A percentile compares a stretch with the other conserved stretches of the same genome.
phyloP scores from a whole-genome alignment of 2,113 vertebrate genomes.

The Menura novaehollandiae region DNA sequence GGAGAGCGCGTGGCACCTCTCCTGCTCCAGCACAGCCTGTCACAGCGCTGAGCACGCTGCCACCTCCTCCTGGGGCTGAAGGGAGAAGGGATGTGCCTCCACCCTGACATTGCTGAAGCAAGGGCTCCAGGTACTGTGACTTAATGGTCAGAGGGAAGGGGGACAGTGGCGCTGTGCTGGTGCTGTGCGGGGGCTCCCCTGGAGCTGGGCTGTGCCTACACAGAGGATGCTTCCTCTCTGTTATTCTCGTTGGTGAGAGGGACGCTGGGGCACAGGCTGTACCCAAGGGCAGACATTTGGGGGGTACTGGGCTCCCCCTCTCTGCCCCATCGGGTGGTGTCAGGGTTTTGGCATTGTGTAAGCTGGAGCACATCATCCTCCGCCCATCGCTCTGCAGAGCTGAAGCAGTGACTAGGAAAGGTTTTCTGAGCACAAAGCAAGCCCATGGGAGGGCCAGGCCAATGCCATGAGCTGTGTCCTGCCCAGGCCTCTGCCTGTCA shows the following conservation, averaged over 20 bases:
- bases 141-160: no score
- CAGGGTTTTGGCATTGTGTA: neutral
- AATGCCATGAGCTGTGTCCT: neutral
- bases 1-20: fast-evolving
- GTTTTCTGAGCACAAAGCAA: neutral
- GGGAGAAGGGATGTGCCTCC: neutral
- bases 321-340: neutral
- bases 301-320: neutral
- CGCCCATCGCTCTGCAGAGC: fast-evolving
- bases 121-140: neutral
- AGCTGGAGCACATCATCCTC: neutral
- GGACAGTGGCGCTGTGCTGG: neutral
- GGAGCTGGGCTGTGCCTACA: neutral
- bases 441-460: neutral
- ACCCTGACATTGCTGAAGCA: neutral
- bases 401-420: neutral
- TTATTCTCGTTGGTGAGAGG: fast-evolving
- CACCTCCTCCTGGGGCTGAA: neutral
- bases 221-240: neutral
- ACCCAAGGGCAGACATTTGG: no score
- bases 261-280: neutral
- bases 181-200: fast-evolving
- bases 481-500: neutral
- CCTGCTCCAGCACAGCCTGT: neutral
- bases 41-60: neutral